phyloP scores from a whole-genome alignment of 2,113 vertebrate genomes.

The Oryzias celebensis region DNA sequence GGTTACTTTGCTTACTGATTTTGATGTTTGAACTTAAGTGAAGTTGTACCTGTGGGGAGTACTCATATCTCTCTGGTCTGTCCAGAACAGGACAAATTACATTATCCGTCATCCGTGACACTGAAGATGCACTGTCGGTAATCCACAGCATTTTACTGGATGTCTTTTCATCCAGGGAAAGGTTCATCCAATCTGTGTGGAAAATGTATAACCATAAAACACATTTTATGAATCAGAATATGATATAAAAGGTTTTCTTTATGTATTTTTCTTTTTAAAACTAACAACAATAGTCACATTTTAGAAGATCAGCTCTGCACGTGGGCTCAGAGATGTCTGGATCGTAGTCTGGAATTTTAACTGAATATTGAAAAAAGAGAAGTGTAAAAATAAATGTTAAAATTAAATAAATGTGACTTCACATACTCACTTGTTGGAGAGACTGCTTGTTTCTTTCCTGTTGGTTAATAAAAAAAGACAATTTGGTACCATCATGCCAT shows the following conservation, averaged over 20 bases:
- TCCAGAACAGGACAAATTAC: slow-evolving; percentile 66
- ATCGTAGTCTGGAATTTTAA: slow-evolving; percentile 45
- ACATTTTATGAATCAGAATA: too few relatives aligned
- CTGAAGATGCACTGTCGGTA: slow-evolving; percentile 55
- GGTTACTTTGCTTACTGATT: neutral
- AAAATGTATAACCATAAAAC: too few relatives aligned
- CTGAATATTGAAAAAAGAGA: slow-evolving; percentile 15
- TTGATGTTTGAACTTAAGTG: slow-evolving; percentile 53
- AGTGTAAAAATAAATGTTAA: neutral
- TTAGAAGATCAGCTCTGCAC: slow-evolving; percentile 58
- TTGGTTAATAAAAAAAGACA: too few relatives aligned
- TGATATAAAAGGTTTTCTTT: too few relatives aligned
- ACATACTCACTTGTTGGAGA: too few relatives aligned
- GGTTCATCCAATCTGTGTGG: slow-evolving; percentile 53
- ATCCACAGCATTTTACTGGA: slow-evolving; percentile 71
- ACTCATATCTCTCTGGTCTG: slow-evolving; percentile 54
- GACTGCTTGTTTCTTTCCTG: too few relatives aligned
- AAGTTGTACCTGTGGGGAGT: slow-evolving; percentile 47
- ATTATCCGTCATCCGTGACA: slow-evolving; percentile 56
- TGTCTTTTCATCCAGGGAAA: slow-evolving; percentile 62
- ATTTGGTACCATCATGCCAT: too few relatives aligned
- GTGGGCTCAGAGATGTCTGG: slow-evolving; percentile 50
- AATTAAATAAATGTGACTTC: neutral
- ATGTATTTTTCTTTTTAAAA: too few relatives aligned
- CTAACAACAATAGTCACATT: slow-evolving; percentile 32